Percentiles rank a stretch among this genome's conserved stretches.
Conservation (phyloP, 2,113 vertebrate genomes). For the Thamnophis sirtalis region DNA sequence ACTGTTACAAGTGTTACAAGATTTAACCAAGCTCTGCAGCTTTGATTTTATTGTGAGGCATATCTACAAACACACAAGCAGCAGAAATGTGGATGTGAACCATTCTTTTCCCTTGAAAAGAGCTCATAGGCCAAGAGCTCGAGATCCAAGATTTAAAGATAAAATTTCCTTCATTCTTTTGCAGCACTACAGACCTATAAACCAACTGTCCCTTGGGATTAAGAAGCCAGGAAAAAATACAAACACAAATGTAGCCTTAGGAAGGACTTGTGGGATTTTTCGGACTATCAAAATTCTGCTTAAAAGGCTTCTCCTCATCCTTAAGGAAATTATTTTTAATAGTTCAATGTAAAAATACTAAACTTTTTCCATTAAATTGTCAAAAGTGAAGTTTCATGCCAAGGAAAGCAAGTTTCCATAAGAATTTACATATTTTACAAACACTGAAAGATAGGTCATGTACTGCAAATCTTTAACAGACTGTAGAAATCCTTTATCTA, state of each 20-base stretch:
- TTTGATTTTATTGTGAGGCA: background rate
- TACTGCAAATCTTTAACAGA: background rate
- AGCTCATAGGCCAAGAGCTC: conserved; percentile 38
- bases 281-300: background rate
- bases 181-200: conserved; percentile 13
- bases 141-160: conserved; percentile 28
- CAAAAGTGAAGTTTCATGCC: background rate
- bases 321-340: conserved; percentile 4
- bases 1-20: conserved; percentile 40
- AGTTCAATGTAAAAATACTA: background rate
- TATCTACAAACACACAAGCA: conserved; percentile 22
- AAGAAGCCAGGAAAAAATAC: conserved; percentile 10
- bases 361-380: background rate
- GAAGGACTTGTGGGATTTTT: background rate
- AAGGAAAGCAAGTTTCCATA: background rate
- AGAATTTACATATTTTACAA: background rate
- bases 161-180: conserved; percentile 24
- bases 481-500: background rate
- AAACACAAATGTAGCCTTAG: background rate
- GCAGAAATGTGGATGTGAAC: conserved; percentile 6
- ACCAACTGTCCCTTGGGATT: conserved; percentile 10
- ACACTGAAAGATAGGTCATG: background rate
- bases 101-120: conserved; percentile 2
- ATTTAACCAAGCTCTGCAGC: conserved; percentile 22
- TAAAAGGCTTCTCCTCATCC: background rate